A percentile compares a stretch with the other conserved stretches of the same genome.
Evolutionary conservation across 1,140 invertebrate species (phyloP).

Genomic region (Magallana angulata): DNA sequence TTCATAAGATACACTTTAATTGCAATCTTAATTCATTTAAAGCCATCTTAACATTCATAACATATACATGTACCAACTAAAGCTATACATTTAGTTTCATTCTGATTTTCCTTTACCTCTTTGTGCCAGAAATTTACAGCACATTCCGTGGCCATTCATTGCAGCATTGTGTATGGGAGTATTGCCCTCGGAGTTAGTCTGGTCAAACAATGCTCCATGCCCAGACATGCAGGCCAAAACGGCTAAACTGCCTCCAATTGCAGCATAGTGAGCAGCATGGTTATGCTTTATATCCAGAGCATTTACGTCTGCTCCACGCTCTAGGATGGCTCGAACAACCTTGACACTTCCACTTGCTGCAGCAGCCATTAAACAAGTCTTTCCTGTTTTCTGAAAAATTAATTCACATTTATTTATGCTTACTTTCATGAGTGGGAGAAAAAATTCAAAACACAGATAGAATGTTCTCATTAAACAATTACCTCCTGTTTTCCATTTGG

Average conservation of each 20-base stretch:
- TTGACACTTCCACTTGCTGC: slow-evolving; percentile 74
- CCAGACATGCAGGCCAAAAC: slow-evolving; percentile 74
- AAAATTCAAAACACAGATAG: too few species aligned
- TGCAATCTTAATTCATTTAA: neutral
- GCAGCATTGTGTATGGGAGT: slow-evolving; percentile 78
- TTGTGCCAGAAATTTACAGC: slow-evolving; percentile 77
- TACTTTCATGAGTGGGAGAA: too few species aligned
- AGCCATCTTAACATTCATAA: neutral
- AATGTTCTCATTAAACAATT: neutral
- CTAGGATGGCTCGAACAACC: slow-evolving; percentile 75
- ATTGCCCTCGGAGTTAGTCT: slow-evolving; percentile 74
- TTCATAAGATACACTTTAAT: neutral
- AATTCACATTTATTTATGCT: neutral
- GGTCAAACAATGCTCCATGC: slow-evolving; percentile 78
- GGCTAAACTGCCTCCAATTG: slow-evolving; percentile 74
- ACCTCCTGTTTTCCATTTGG: slow-evolving; percentile 76
- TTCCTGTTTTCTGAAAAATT: slow-evolving; percentile 69
- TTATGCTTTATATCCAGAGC: slow-evolving; percentile 72
- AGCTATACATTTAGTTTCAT: too few species aligned
- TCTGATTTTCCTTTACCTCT: slow-evolving; percentile 70
- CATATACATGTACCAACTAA: neutral
- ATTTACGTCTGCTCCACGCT: slow-evolving; percentile 74
- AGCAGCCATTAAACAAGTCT: slow-evolving; percentile 78
- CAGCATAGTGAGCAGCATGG: slow-evolving; percentile 78
- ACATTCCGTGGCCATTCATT: slow-evolving; percentile 73